A percentile compares a stretch with the other conserved stretches of the same genome.
Conservation (phyloP, 2,888 invertebrate species). For the Agapetus fuscipes region DNA sequence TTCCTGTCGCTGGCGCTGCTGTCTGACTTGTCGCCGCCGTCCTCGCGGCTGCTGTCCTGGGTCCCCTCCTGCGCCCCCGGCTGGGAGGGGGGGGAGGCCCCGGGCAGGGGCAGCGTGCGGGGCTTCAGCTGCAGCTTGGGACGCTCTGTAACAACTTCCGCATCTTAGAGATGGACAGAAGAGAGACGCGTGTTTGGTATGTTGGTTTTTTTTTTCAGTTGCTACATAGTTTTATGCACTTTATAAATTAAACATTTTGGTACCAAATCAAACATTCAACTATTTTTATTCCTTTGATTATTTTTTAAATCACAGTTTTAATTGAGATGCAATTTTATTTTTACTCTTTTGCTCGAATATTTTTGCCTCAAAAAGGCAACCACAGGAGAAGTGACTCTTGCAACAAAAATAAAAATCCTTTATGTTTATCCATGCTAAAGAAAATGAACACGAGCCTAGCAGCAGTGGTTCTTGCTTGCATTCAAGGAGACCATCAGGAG, state of each 20-base stretch:
- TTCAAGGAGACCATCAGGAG: too few relatives aligned
- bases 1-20: constrained; percentile 16
- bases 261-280: not conserved
- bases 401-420: too few relatives aligned
- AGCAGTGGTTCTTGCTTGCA: too few relatives aligned
- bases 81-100: constrained; percentile 32
- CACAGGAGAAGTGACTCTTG: too few relatives aligned
- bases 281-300: not conserved
- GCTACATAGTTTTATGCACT: too few relatives aligned
- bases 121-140: constrained; percentile 74
- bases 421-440: too few relatives aligned
- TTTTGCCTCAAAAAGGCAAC: too few relatives aligned
- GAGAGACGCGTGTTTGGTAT: not conserved
- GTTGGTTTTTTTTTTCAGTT: constrained; percentile 19
- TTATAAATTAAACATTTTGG: too few relatives aligned
- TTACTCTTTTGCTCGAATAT: too few relatives aligned
- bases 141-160: constrained; percentile 44
- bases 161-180: constrained; percentile 12
- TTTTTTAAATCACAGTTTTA: not conserved
- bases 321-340: too few relatives aligned
- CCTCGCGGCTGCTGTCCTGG: not conserved
- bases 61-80: constrained; percentile 26
- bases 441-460: too few relatives aligned
- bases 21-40: constrained; percentile 7
- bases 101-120: constrained; percentile 59